These are phyloP conservation scores for Tenualosa thibaudeaui DNA, from an alignment of 2,797 vertebrate species.

Conservation along the genomic window DNA sequence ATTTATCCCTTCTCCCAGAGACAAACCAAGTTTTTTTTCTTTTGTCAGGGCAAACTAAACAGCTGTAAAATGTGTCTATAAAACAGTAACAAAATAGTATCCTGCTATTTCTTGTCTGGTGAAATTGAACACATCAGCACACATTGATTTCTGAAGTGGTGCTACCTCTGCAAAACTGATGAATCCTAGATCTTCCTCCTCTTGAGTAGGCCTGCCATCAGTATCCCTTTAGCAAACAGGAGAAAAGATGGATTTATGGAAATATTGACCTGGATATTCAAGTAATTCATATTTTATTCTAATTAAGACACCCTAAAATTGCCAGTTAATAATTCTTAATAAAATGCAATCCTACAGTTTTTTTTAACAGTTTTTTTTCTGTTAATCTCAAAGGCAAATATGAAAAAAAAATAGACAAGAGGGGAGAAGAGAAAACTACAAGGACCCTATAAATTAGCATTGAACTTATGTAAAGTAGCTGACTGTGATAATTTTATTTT, in stretches of 20 bases:
- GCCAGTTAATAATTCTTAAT: neutral
- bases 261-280: neutral
- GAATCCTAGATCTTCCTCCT: neutral
- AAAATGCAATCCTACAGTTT: neutral
- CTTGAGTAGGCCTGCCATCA: neutral
- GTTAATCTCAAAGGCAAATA: neutral
- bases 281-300: neutral
- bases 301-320: neutral
- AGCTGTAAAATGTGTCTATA: neutral
- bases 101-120: neutral
- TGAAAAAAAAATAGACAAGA: neutral
- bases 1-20: neutral
- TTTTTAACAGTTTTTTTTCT: neutral
- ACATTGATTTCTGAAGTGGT: neutral
- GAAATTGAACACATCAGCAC: too few relatives aligned
- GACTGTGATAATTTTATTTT: neutral
- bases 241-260: constrained; percentile 4
- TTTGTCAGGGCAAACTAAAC: neutral
- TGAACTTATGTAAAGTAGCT: neutral
- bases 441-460: neutral
- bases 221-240: neutral
- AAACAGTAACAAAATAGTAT: too few relatives aligned
- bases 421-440: neutral
- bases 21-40: neutral
- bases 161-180: neutral